Conservation (phyloP, 2,888 invertebrate genomes). For the Listrodromus nycthemerus region DNA sequence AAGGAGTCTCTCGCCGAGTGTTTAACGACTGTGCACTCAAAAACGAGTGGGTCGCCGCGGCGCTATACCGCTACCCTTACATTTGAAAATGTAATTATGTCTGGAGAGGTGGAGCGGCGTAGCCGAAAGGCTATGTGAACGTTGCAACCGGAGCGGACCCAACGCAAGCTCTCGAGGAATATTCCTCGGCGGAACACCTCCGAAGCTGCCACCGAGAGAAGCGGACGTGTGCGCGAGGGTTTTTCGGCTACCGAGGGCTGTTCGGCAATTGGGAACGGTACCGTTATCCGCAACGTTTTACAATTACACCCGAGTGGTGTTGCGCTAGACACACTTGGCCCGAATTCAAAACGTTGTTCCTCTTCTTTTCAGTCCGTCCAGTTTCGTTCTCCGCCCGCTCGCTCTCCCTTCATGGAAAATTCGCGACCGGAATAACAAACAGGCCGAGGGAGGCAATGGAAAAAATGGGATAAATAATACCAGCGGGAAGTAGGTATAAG, state of each 20-base stretch:
- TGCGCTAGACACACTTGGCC: conserved; percentile 70
- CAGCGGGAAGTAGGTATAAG: conserved; percentile 1
- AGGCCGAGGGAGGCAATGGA: neutral
- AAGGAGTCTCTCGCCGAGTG: conserved; percentile 46
- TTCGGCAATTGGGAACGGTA: conserved; percentile 54
- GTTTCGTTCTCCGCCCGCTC: conserved; percentile 14
- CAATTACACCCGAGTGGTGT: conserved; percentile 56
- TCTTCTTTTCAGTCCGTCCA: conserved; percentile 41
- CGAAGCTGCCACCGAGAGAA: conserved; percentile 37
- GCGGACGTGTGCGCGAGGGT: conserved; percentile 42
- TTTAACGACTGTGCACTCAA: conserved; percentile 43
- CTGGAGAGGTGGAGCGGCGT: conserved; percentile 12
- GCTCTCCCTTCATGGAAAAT: conserved; percentile 44
- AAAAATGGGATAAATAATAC: conserved; percentile 5
- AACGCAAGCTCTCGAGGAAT: conserved; percentile 36
- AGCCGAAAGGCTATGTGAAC: neutral
- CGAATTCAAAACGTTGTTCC: conserved; percentile 72
- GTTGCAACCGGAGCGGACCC: conserved; percentile 44
- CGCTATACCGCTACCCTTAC: neutral
- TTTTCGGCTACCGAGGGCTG: conserved; percentile 26
- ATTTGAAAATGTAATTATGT: conserved; percentile 58
- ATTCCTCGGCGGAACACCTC: conserved; percentile 41
- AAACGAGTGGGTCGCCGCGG: conserved; percentile 31
- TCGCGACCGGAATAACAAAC: conserved; percentile 50
- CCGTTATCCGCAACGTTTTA: conserved; percentile 25